Evolutionary conservation across 2,888 invertebrate genomes (phyloP).

Genomic region (Argynnis bischoffii): DNA sequence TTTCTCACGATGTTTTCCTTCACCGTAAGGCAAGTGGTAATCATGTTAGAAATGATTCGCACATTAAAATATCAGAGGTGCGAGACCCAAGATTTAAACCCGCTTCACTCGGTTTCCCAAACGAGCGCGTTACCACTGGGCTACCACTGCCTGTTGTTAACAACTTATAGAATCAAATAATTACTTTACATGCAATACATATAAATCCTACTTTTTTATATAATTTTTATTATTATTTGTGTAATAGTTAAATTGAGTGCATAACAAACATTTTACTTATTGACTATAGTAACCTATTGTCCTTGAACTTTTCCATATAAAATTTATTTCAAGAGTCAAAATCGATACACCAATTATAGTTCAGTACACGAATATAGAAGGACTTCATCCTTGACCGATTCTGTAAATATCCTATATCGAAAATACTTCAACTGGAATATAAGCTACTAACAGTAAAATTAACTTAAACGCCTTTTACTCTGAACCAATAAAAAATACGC

Average conservation of each 20-base stretch:
- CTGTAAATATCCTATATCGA: slow-evolving; percentile 48
- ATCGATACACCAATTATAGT: slow-evolving; percentile 40
- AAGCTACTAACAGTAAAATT: slow-evolving; percentile 40
- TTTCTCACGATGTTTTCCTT: too few species aligned
- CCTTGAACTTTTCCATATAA: slow-evolving; percentile 26
- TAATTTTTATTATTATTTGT: too few species aligned
- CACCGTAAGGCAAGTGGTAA: too few species aligned
- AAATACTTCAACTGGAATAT: slow-evolving; percentile 45
- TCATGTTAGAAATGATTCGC: too few species aligned
- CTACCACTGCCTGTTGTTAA: too few species aligned
- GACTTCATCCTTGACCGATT: slow-evolving; percentile 55
- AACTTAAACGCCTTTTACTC: slow-evolving; percentile 34
- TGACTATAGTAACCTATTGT: slow-evolving; percentile 9
- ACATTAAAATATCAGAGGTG: too few species aligned
- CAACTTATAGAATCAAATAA: too few species aligned
- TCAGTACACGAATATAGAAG: slow-evolving; percentile 40
- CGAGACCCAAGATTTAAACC: too few species aligned
- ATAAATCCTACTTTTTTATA: too few species aligned
- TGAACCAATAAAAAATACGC: slow-evolving; percentile 11
- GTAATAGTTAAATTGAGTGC: not conserved
- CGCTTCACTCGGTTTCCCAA: too few species aligned
- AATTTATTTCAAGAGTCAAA: slow-evolving; percentile 25
- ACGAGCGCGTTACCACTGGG: too few species aligned
- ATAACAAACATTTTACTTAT: not conserved
- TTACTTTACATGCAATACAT: too few species aligned